Percentiles rank a stretch among this genome's conserved stretches.
Evolutionary conservation across 2,888 invertebrate species (phyloP).

Genomic region (Agrochola lychnidis): DNA sequence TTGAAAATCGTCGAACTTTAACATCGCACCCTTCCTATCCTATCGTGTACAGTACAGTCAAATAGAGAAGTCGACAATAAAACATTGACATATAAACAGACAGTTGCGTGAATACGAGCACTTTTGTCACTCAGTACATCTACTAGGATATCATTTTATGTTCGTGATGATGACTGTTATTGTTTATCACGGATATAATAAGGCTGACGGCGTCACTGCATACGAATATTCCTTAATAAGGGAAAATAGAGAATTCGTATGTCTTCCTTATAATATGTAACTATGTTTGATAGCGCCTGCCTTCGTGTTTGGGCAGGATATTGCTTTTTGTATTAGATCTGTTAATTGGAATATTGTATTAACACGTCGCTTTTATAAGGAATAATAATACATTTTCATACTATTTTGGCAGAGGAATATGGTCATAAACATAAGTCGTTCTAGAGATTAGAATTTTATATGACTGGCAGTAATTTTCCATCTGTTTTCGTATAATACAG

Average conservation of each 20-base stretch:
- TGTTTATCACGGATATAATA: constrained; percentile 79
- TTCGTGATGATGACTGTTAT: constrained; percentile 76
- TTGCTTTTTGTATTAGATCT: constrained; percentile 61
- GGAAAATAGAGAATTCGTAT: constrained; percentile 53
- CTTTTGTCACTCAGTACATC: constrained; percentile 73
- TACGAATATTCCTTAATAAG: constrained; percentile 75
- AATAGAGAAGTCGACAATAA: constrained; percentile 60
- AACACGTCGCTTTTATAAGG: constrained; percentile 37
- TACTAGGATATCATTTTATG: constrained; percentile 79
- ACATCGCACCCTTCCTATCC: constrained; percentile 56
- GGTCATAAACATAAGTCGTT: not conserved
- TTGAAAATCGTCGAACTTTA: not conserved
- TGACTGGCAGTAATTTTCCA: too few species aligned
- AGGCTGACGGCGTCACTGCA: constrained; percentile 70
- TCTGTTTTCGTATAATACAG: too few species aligned
- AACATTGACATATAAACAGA: constrained; percentile 66
- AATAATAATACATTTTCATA: constrained; percentile 22
- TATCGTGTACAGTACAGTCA: constrained; percentile 42
- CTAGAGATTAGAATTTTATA: not conserved
- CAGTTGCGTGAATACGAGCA: constrained; percentile 74
- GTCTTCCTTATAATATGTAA: constrained; percentile 45
- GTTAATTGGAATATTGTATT: constrained; percentile 62
- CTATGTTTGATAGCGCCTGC: constrained; percentile 35
- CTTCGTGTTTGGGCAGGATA: constrained; percentile 58
- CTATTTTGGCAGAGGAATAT: not conserved